phyloP scores from a whole-genome alignment of 37 sponge, comb jelly and placozoan species.

The Eunapius fragilis region DNA sequence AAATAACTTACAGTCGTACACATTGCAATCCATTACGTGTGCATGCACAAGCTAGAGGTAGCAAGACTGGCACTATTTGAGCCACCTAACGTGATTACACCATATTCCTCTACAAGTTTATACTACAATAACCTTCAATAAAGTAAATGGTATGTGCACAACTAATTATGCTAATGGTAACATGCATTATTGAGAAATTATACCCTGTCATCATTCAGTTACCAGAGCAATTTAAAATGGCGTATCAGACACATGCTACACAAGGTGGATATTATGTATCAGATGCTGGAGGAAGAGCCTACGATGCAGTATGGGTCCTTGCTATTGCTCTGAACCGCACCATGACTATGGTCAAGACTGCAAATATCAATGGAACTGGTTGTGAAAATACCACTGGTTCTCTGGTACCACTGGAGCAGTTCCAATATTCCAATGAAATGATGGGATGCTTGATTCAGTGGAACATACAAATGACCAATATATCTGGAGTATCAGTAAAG shows the following conservation, averaged over 20 bases:
- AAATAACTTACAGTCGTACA: no score
- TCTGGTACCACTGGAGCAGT: slow-evolving; percentile 24
- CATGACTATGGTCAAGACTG: background rate
- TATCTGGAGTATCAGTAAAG: slow-evolving; percentile 47
- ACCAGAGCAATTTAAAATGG: background rate
- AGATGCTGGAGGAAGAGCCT: slow-evolving; percentile 7
- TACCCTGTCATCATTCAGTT: background rate
- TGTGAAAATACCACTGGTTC: background rate
- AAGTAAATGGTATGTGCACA: no score
- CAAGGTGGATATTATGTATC: background rate
- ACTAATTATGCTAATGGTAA: no score
- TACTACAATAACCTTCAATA: no score
- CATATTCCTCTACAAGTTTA: no score
- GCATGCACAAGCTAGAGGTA: no score
- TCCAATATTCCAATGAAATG: slow-evolving; percentile 8
- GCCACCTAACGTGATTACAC: no score
- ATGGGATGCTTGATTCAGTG: slow-evolving; percentile 36
- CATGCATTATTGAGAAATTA: background rate
- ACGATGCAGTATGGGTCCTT: slow-evolving; percentile 49
- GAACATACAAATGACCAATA: slow-evolving; percentile 9
- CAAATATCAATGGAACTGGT: background rate
- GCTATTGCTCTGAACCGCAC: slow-evolving; percentile 36
- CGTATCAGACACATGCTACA: background rate
- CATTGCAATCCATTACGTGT: no score
- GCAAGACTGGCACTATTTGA: no score